Evolutionary conservation across 2,113 vertebrate genomes (phyloP).

Genomic region (Tympanuchus pallidicinctus): DNA sequence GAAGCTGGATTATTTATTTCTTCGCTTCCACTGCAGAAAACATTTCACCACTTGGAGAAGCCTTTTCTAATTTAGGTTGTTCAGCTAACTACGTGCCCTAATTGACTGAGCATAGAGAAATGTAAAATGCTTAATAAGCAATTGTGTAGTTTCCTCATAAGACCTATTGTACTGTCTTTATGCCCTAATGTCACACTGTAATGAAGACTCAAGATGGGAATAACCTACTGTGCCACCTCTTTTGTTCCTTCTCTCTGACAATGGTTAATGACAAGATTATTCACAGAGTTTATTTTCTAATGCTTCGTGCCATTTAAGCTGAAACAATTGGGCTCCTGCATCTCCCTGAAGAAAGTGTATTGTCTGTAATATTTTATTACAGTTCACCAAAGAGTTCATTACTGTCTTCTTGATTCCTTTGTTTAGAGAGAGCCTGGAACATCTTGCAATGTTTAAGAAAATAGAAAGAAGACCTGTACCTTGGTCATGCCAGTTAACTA

Average conservation of each 20-base stretch:
- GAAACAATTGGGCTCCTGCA: neutral
- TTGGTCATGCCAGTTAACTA: constrained; percentile 93
- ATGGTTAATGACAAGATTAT: neutral
- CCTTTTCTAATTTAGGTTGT: constrained; percentile 2
- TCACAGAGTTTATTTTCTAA: constrained; percentile 7
- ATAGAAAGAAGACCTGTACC: constrained; percentile 81
- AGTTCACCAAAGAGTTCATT: neutral
- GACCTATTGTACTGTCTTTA: neutral
- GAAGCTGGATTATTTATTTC: constrained; percentile 13
- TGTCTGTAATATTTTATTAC: neutral
- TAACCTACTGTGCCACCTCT: neutral
- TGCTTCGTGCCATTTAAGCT: neutral
- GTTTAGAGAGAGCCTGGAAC: constrained; percentile 87
- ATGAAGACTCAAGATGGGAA: neutral
- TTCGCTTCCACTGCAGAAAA: neutral
- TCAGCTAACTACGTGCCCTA: neutral
- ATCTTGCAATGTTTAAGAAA: constrained; percentile 90
- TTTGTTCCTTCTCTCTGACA: neutral
- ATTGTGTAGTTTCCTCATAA: neutral
- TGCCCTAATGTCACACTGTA: neutral
- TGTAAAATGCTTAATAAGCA: neutral
- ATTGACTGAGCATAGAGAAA: neutral
- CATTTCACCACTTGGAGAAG: neutral
- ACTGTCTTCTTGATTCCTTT: constrained; percentile 13
- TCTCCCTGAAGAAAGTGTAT: neutral